Evolutionary conservation across 2,113 vertebrate genomes (phyloP).

Genomic region (Tachysurus fulvidraco): DNA sequence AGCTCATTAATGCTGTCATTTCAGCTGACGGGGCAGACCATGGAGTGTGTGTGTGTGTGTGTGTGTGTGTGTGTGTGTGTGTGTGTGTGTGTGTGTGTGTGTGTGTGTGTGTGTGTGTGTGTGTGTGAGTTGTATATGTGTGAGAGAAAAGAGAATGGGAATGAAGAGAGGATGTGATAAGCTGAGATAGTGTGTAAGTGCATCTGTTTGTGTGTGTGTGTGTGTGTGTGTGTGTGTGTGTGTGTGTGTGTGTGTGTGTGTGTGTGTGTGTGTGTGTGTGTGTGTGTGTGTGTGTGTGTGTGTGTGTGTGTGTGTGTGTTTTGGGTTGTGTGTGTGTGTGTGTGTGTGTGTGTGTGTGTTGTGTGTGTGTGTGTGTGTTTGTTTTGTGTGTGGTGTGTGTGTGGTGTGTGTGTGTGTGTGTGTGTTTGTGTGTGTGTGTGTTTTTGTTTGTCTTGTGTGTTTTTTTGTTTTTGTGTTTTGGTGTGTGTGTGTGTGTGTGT

Average conservation of each 20-base stretch:
- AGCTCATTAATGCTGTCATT: slow-evolving; percentile 82
- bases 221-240: slow-evolving; percentile 51
- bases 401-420: not conserved
- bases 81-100: slow-evolving; percentile 38
- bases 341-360: too few relatives aligned
- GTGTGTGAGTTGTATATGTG: slow-evolving; percentile 17
- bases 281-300: slow-evolving; percentile 42
- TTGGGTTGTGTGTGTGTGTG: too few relatives aligned
- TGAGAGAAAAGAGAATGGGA: not conserved
- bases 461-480: not conserved
- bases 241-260: slow-evolving; percentile 29
- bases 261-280: slow-evolving; percentile 39
- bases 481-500: not conserved
- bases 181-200: slow-evolving; percentile 27
- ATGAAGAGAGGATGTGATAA: not conserved
- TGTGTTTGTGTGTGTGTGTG: slow-evolving; percentile 39
- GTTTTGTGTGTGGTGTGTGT: too few relatives aligned
- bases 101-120: slow-evolving; percentile 43
- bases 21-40: slow-evolving; percentile 70
- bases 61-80: slow-evolving; percentile 28
- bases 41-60: slow-evolving; percentile 51
- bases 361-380: too few relatives aligned
- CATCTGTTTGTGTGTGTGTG: slow-evolving; percentile 41
- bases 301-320: not conserved
- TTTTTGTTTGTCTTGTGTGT: not conserved